Percentiles rank a stretch among this genome's conserved stretches.
phyloP scores from a whole-genome alignment of 2,888 invertebrate genomes.

The Ormyrus rosae region DNA sequence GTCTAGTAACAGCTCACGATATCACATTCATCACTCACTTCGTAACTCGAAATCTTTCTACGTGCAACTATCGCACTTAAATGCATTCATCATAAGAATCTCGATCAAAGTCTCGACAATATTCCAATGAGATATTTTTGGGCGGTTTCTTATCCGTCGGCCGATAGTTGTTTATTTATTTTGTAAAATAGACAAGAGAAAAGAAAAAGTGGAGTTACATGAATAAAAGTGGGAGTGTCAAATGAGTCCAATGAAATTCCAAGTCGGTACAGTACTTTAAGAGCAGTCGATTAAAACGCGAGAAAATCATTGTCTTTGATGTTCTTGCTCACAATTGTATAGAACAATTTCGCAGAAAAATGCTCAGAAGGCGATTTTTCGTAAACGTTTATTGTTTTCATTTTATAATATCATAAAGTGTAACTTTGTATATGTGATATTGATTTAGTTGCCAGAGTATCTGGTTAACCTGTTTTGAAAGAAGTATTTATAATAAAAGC shows the following conservation, averaged over 20 bases:
- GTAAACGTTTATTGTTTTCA: conserved; percentile 51
- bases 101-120: conserved; percentile 65
- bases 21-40: conserved; percentile 63
- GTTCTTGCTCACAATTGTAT: conserved; percentile 52
- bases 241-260: conserved; percentile 51
- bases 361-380: conserved; percentile 46
- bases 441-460: conserved; percentile 54
- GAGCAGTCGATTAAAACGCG: conserved; percentile 46
- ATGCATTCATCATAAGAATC: conserved; percentile 62
- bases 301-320: conserved; percentile 46
- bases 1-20: conserved; percentile 60
- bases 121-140: conserved; percentile 61
- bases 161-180: conserved; percentile 66
- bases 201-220: conserved; percentile 58
- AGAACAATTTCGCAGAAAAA: conserved; percentile 50
- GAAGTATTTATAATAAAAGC: conserved; percentile 56
- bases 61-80: conserved; percentile 52
- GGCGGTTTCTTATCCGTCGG: conserved; percentile 29
- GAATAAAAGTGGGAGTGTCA: conserved; percentile 37
- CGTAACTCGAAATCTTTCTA: conserved; percentile 54
- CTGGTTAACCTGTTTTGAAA: conserved; percentile 53
- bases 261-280: conserved; percentile 54
- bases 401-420: conserved; percentile 57
- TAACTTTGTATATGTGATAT: conserved; percentile 59
- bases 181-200: conserved; percentile 67